Percentiles rank a stretch among this genome's conserved stretches.
These are phyloP conservation scores for Heteromyza rotundicornis DNA, from an alignment of 2,888 invertebrate genomes.

Conservation along the genomic window DNA sequence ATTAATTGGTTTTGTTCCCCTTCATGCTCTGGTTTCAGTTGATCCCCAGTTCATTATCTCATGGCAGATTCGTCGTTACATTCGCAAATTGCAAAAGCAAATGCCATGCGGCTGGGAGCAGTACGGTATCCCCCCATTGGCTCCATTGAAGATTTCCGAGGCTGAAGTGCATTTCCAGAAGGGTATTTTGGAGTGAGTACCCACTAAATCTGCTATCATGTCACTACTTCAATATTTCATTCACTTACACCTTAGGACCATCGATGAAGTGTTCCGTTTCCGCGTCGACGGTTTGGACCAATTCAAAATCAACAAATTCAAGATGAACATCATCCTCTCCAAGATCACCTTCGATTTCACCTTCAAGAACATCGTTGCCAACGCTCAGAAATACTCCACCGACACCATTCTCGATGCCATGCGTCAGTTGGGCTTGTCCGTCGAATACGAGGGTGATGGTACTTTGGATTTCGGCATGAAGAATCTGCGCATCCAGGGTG, in stretches of 20 bases:
- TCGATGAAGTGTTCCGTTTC: constrained; percentile 44
- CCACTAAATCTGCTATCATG: background rate
- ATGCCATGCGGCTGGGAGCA: constrained; percentile 53
- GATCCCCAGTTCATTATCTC: constrained; percentile 48
- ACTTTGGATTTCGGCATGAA: constrained; percentile 45
- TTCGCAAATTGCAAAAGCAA: constrained; percentile 46
- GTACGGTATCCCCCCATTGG: constrained; percentile 49
- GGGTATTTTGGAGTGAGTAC: constrained; percentile 43
- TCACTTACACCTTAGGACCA: constrained; percentile 35
- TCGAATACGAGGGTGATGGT: constrained; percentile 51
- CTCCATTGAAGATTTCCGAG: constrained; percentile 44
- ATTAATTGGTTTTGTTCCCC: background rate
- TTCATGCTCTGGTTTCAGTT: constrained; percentile 25
- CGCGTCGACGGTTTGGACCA: constrained; percentile 51
- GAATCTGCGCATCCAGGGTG: constrained; percentile 48
- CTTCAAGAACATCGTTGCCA: constrained; percentile 46
- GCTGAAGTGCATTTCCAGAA: constrained; percentile 37
- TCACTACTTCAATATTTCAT: no score
- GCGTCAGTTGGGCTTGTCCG: constrained; percentile 43
- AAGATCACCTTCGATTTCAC: constrained; percentile 49
- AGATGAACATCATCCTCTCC: constrained; percentile 44
- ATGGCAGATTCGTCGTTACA: constrained; percentile 50
- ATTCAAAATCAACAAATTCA: constrained; percentile 49
- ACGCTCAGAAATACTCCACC: constrained; percentile 48
- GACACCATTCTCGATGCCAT: constrained; percentile 48